A percentile compares a stretch with the other conserved stretches of the same genome.
These are phyloP conservation scores for Propithecus deckenii DNA, from an alignment of 2,797 vertebrate species.

Conservation along the genomic window DNA sequence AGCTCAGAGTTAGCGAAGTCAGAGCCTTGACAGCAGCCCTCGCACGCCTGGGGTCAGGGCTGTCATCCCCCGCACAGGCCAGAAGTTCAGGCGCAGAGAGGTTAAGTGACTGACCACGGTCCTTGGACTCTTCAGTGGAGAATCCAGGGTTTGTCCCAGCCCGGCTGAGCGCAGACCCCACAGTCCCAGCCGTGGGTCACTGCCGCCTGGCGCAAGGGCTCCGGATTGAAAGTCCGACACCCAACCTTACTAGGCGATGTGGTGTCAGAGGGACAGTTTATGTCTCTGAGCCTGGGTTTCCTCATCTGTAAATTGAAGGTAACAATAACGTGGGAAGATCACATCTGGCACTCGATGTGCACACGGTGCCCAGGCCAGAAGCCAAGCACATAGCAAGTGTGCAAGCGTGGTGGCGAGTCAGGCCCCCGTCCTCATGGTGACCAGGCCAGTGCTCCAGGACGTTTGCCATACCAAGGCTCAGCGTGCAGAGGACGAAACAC, in stretches of 20 bases:
- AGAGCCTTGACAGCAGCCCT: accelerated
- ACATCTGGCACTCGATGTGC: accelerated
- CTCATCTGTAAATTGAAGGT: neutral
- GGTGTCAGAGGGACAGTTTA: accelerated
- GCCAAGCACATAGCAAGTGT: accelerated
- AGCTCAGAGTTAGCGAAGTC: accelerated
- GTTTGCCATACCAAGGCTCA: accelerated
- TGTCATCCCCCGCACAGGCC: too few species aligned
- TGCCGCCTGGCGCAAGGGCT: accelerated
- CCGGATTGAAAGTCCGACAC: accelerated
- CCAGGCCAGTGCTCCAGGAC: accelerated
- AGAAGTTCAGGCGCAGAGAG: neutral
- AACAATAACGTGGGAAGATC: accelerated
- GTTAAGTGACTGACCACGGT: accelerated
- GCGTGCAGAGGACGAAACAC: accelerated
- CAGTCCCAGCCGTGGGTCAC: too few species aligned
- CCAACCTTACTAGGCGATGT: accelerated
- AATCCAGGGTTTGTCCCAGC: neutral
- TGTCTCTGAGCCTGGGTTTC: neutral
- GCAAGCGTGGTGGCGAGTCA: accelerated
- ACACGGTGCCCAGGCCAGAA: neutral
- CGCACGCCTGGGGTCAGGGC: accelerated
- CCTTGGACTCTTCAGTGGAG: too few species aligned
- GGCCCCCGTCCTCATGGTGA: accelerated
- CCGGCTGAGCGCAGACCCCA: accelerated